Evolutionary conservation across 2,113 vertebrate genomes (phyloP), one percentile per base, ranked within the genome.

Genomic region (Ochotona curzoniae): DNA sequence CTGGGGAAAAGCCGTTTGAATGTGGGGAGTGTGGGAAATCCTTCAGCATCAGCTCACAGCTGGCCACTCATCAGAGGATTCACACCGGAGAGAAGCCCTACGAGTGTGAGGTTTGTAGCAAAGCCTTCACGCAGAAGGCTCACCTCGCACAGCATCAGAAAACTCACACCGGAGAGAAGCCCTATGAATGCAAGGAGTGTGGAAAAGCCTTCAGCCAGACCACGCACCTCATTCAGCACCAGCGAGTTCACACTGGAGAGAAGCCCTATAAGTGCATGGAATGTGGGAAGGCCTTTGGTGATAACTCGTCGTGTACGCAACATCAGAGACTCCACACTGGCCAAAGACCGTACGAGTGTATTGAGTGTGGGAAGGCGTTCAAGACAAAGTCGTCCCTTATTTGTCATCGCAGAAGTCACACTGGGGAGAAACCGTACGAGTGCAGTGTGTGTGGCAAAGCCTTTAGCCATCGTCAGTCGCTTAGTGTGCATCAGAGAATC

Each of bases 181-280:
- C 98, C 0, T 98, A 98, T 32, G 97, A 75, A 70, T 98, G 98
- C 90, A 96, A 97, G 3, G 98, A 98, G 6, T 98, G 98, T 18
- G 98, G 98, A 0, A 98, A 97, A 44, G 94, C 97, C 89, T 97
- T 97, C 81, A 97, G 96, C 93, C 97, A 97, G 83, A 96, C 90
- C 54, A 97, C 97, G 2, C 96, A 97, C 73, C 96, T 98, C n/a
- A 69, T 70, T 17, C 95, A 96, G 0, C 97, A 97, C 15, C 95
- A 96, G 93, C 78, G 96, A 51, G 89, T 96, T 0, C 97, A 97
- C 9, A 97, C 96, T 0, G 96, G 97, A 2, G 96, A 97, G 87
- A 97, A 95, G n/a, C 95, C 96, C 14, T 97, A 97, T n/a, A 89
- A 87, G 21, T 98, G 97, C 20, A n/a, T 28, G 1, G 96, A 97